Evolutionary conservation across 2,797 vertebrate genomes (phyloP), one percentile per base, ranked within the genome.

Genomic region (Lithobates pipiens): DNA sequence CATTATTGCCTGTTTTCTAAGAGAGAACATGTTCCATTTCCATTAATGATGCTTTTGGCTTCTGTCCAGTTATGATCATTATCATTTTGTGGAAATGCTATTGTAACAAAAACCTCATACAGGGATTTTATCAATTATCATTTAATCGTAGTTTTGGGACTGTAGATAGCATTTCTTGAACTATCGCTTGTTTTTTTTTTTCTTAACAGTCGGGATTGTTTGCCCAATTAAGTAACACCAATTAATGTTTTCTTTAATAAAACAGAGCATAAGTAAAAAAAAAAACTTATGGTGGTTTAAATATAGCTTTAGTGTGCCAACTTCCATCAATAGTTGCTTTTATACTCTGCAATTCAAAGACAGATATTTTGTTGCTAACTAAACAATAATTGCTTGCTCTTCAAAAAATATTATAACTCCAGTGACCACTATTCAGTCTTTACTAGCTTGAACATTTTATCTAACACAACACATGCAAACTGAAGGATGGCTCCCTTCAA

Each of bases 11-110:
- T 67, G 61, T 65, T 75, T 75, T 76, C 72, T 44, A 82, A 27
- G 11, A 65, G 57, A 80, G 77, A 50, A 76, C 72, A 83, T 68
- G 42, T 83, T 83, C 27, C 36, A 83, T 83, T 83, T 67, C 72
- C 32, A 76, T 75, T 32, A 76, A 83, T 83, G 36, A 83, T 76
- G 72, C 71, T 76, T 83, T 76, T 67, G 71, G 57, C 72, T 65
- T 75, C 72, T 46, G 25, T 83, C 72, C 81, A 83, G 54, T 75
- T 83, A 50, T 76, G 61, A 74, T 82, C 71, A 75, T 82, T 75
- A 75, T 82, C 61, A 82, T 67, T 80, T 54, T 80, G 77, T 80
- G 77, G 36, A 80, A 71, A 80, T 50, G 42, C 67, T 50, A 80
- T 80, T 71, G 42, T 80, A 70, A 70, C 44, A 71, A 80, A 80